Conservation (phyloP, 1,140 invertebrate species). For the Drosophila bipectinata region DNA sequence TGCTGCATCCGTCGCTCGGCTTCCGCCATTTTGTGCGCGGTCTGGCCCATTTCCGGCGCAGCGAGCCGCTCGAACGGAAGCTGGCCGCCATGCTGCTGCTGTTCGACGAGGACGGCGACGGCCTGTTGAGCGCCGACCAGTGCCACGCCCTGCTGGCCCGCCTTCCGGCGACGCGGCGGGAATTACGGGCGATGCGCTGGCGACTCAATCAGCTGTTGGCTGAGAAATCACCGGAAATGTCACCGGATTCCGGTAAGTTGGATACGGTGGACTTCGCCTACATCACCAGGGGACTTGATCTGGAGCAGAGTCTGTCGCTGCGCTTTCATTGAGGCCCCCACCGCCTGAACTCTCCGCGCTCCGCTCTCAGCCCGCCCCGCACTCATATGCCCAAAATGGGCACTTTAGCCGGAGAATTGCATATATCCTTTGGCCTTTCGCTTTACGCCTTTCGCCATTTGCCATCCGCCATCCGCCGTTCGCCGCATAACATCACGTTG, state of each 20-base stretch:
- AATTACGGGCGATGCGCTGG: constrained; percentile 42
- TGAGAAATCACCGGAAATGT: constrained; percentile 13
- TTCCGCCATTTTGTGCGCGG: constrained; percentile 40
- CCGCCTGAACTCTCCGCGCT: too few species aligned
- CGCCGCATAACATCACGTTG: constrained; percentile 74
- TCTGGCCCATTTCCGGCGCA: constrained; percentile 36
- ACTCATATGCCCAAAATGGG: not conserved
- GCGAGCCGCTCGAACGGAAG: constrained; percentile 29
- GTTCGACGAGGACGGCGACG: constrained; percentile 48
- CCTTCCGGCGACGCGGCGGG: constrained; percentile 30
- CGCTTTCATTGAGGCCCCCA: constrained; percentile 29
- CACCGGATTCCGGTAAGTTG: not conserved
- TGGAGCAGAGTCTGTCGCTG: constrained; percentile 54
- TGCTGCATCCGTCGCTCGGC: constrained; percentile 39
- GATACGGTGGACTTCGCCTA: constrained; percentile 42
- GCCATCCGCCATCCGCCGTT: constrained; percentile 27
- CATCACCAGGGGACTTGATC: constrained; percentile 48
- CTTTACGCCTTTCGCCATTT: constrained; percentile 39
- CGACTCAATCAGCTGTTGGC: constrained; percentile 33
- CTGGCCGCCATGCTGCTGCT: constrained; percentile 24
- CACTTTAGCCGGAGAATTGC: constrained; percentile 38
- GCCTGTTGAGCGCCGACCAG: constrained; percentile 32
- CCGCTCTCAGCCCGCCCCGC: too few species aligned
- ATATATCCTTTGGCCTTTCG: constrained; percentile 25
- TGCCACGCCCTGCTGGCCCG: constrained; percentile 30